Evolutionary conservation across 2,113 vertebrate species (phyloP).

Genomic region (Carassius carassius): DNA sequence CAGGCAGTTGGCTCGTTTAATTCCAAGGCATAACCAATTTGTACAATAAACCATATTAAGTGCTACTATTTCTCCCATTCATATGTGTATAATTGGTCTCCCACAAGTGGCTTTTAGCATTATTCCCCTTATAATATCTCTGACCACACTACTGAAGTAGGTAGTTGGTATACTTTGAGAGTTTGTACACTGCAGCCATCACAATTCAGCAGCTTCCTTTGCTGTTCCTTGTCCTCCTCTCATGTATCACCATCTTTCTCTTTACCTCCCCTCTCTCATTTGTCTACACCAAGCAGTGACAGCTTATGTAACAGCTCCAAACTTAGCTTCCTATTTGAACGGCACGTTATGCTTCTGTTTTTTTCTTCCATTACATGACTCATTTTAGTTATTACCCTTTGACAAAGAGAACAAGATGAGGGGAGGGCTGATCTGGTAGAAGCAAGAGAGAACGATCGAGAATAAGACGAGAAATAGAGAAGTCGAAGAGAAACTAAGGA

Average conservation of each 20-base stretch:
- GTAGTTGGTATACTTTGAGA: not conserved
- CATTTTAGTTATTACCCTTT: constrained; percentile 75
- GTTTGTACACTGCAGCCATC: constrained; percentile 25
- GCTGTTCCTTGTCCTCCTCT: constrained; percentile 39
- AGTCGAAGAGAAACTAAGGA: constrained; percentile 8
- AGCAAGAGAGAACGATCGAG: constrained; percentile 46
- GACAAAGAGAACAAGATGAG: constrained; percentile 58
- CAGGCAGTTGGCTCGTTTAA: not conserved
- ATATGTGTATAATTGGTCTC: not conserved
- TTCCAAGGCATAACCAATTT: not conserved
- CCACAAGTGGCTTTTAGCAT: not conserved
- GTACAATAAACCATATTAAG: not conserved
- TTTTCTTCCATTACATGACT: constrained; percentile 75
- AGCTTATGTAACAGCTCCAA: constrained; percentile 75
- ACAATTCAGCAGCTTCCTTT: constrained; percentile 34
- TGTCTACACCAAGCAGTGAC: constrained; percentile 70
- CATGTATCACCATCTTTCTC: constrained; percentile 50
- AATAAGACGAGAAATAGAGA: constrained; percentile 33
- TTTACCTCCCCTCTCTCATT: constrained; percentile 56
- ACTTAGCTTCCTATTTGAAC: constrained; percentile 72
- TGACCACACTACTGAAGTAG: not conserved
- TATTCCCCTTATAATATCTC: not conserved
- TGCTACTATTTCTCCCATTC: not conserved
- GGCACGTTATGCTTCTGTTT: constrained; percentile 55
- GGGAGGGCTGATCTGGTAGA: constrained; percentile 67